Percentiles rank a stretch among this genome's conserved stretches.
phyloP scores from a whole-genome alignment of 1,140 invertebrate genomes.

The Polypedilum pembai region DNA sequence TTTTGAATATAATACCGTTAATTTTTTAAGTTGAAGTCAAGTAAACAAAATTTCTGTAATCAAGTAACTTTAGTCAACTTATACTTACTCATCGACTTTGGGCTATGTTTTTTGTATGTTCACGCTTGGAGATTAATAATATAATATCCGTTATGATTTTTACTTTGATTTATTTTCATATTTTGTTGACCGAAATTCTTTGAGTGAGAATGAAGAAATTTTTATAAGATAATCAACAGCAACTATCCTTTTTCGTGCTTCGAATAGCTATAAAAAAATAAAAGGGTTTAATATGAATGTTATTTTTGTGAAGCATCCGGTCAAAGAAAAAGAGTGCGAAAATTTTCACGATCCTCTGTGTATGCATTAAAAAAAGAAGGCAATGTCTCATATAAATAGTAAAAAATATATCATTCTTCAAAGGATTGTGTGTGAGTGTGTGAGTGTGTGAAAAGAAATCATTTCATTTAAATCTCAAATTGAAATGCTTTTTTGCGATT shows the following conservation, averaged over 20 bases:
- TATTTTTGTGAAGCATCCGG: slow-evolving; percentile 1
- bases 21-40: no score
- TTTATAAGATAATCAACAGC: background rate
- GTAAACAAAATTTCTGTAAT: no score
- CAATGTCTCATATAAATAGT: background rate
- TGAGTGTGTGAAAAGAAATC: background rate
- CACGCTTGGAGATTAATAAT: slow-evolving; percentile 7
- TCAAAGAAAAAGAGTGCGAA: background rate
- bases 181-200: background rate
- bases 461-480: slow-evolving; percentile 21
- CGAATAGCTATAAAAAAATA: background rate
- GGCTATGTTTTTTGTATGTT: no score
- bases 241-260: background rate
- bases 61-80: no score
- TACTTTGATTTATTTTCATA: background rate
- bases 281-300: slow-evolving; percentile 13
- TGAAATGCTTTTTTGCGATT: slow-evolving; percentile 22
- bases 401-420: slow-evolving; percentile 13
- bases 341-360: background rate
- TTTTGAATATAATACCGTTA: no score
- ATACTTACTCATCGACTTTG: no score
- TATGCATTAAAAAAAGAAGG: background rate
- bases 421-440: background rate
- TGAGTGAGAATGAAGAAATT: background rate
- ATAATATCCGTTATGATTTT: background rate